These are phyloP conservation scores for Sinocyclocheilus maitianheensis DNA, from an alignment of 2,113 vertebrate species.

Conservation along the genomic window DNA sequence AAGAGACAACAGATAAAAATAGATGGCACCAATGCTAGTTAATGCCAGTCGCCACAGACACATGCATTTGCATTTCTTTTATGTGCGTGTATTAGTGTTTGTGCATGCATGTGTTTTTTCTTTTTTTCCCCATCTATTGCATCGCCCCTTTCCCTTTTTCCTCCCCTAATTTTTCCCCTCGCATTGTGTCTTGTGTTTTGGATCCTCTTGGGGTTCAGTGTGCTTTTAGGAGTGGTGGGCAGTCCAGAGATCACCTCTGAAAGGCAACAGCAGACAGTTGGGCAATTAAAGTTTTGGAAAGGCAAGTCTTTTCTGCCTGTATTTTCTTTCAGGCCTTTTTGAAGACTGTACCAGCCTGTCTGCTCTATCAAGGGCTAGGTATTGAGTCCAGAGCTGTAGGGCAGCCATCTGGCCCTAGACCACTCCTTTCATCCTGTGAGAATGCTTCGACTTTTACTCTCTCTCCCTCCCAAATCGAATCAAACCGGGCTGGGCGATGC, in stretches of 20 bases:
- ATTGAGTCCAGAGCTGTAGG: constrained; percentile 68
- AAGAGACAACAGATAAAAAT: constrained; percentile 72
- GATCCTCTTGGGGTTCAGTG: constrained; percentile 66
- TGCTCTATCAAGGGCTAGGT: constrained; percentile 63
- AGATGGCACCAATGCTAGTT: constrained; percentile 73
- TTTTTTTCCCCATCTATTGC: constrained; percentile 9
- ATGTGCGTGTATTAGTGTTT: constrained; percentile 59
- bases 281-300: constrained; percentile 76
- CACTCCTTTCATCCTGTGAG: constrained; percentile 62
- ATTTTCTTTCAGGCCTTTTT: constrained; percentile 65
- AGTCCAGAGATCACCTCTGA: constrained; percentile 65
- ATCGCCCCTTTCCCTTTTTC: constrained; percentile 12
- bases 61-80: constrained; percentile 78
- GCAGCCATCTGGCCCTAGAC: constrained; percentile 70
- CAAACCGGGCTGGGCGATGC: constrained; percentile 22
- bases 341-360: constrained; percentile 68
- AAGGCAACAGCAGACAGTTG: constrained; percentile 69
- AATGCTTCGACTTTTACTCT: constrained; percentile 38
- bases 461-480: constrained; percentile 25
- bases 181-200: constrained; percentile 63
- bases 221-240: constrained; percentile 65
- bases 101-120: constrained; percentile 20
- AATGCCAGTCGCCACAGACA: constrained; percentile 73
- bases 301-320: constrained; percentile 59
- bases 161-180: constrained; percentile 54